Conservation (phyloP, 1,140 invertebrate genomes). For the Solenopsis fugax region DNA sequence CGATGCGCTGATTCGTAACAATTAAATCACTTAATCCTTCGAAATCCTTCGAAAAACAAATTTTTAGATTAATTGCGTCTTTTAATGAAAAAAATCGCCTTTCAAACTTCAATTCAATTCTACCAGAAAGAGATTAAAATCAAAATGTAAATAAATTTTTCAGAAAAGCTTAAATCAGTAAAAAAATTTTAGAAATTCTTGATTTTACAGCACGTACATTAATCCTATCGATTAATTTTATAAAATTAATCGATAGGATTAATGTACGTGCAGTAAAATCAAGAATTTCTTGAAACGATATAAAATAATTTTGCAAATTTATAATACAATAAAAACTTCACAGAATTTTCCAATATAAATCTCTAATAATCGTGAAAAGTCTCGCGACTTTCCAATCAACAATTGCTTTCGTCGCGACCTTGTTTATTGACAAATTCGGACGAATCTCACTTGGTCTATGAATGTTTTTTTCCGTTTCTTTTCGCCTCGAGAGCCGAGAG, state of each 20-base stretch:
- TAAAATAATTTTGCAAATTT: not conserved
- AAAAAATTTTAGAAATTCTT: not conserved
- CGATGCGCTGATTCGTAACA: not conserved
- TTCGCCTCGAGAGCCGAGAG: not conserved
- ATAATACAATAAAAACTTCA: not conserved
- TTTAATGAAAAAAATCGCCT: not conserved
- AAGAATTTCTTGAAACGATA: too few species aligned
- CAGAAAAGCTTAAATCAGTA: not conserved
- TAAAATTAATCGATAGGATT: too few species aligned
- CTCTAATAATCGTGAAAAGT: not conserved
- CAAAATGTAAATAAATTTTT: not conserved
- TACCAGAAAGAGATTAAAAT: not conserved
- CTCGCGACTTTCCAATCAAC: not conserved
- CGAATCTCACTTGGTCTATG: not conserved
- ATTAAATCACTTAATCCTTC: not conserved
- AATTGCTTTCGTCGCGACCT: not conserved
- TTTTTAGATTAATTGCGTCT: not conserved
- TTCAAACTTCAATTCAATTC: conserved; percentile 2
- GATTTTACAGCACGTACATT: not conserved
- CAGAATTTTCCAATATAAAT: not conserved
- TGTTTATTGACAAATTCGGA: not conserved
- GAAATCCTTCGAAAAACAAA: not conserved
- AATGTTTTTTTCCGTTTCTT: not conserved
- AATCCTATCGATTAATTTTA: not conserved
- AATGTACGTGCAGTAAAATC: too few species aligned